phyloP scores from a whole-genome alignment of 2,888 invertebrate genomes.

The Myopa tessellatipennis region DNA sequence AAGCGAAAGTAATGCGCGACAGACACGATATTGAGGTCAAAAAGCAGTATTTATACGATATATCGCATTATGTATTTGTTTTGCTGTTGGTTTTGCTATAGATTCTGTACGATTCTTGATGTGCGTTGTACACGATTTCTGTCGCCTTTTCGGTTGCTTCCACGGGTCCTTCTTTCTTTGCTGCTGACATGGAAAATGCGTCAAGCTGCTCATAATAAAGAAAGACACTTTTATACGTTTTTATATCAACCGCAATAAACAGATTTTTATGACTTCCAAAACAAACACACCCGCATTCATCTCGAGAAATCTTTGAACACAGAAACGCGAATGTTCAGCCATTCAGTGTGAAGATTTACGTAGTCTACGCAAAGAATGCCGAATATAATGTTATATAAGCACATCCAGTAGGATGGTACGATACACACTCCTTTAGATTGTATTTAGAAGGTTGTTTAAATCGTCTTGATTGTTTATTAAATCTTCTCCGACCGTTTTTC shows the following conservation, averaged over 20 bases:
- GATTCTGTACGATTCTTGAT: background rate
- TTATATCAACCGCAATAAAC: slow-evolving; percentile 17
- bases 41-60: no score
- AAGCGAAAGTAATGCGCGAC: no score
- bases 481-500: no score
- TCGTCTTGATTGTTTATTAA: no score
- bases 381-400: no score
- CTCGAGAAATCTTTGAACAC: no score
- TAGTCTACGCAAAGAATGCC: background rate
- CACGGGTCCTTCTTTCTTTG: background rate
- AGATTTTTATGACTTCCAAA: slow-evolving; percentile 20
- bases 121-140: background rate
- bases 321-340: no score
- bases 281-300: background rate
- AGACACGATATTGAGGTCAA: no score
- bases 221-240: slow-evolving; percentile 20
- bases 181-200: background rate
- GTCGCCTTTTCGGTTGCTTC: background rate
- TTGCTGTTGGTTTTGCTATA: background rate
- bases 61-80: no score
- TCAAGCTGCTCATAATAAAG: background rate
- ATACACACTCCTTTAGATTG: no score
- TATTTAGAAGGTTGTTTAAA: no score
- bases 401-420: no score
- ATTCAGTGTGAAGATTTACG: slow-evolving; percentile 17